These are phyloP conservation scores for Drosophila mojavensis DNA, from an alignment of 1,140 invertebrate species.

Conservation along the genomic window DNA sequence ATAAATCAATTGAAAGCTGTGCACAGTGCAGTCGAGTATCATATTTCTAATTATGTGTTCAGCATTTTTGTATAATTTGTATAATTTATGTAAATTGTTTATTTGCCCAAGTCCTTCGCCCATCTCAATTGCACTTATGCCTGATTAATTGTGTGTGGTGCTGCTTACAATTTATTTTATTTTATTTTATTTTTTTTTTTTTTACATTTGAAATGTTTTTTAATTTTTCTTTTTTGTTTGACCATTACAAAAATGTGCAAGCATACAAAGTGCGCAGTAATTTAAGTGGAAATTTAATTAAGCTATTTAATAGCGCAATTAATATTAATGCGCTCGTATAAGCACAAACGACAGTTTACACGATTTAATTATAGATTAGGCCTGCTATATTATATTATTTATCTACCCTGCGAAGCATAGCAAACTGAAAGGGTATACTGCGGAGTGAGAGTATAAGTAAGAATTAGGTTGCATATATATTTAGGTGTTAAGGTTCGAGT, in stretches of 20 bases:
- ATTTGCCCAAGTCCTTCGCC: slow-evolving; percentile 14
- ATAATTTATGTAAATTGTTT: slow-evolving; percentile 76
- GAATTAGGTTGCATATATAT: no score
- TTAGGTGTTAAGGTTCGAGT: no score
- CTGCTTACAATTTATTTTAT: slow-evolving; percentile 46
- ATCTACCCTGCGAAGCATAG: not conserved
- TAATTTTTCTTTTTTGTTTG: slow-evolving; percentile 6
- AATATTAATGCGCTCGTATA: slow-evolving; percentile 72
- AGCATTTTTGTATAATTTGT: slow-evolving; percentile 68
- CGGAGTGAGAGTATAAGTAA: not conserved
- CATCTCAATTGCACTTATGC: slow-evolving; percentile 1
- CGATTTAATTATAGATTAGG: slow-evolving; percentile 80
- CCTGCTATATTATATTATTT: not conserved
- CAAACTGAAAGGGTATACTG: not conserved
- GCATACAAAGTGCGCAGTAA: slow-evolving; percentile 48
- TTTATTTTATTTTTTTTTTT: slow-evolving; percentile 17
- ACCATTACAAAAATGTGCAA: not conserved
- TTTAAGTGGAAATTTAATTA: slow-evolving; percentile 79
- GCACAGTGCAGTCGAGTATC: slow-evolving; percentile 39
- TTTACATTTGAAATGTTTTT: slow-evolving; percentile 4
- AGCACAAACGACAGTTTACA: slow-evolving; percentile 55
- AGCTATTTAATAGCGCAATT: slow-evolving; percentile 69
- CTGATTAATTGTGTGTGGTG: slow-evolving; percentile 71
- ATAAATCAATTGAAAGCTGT: slow-evolving; percentile 76
- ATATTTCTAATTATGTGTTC: slow-evolving; percentile 79